Evolutionary conservation across 2,797 vertebrate species (phyloP).

Genomic region (Valencia hispanica): DNA sequence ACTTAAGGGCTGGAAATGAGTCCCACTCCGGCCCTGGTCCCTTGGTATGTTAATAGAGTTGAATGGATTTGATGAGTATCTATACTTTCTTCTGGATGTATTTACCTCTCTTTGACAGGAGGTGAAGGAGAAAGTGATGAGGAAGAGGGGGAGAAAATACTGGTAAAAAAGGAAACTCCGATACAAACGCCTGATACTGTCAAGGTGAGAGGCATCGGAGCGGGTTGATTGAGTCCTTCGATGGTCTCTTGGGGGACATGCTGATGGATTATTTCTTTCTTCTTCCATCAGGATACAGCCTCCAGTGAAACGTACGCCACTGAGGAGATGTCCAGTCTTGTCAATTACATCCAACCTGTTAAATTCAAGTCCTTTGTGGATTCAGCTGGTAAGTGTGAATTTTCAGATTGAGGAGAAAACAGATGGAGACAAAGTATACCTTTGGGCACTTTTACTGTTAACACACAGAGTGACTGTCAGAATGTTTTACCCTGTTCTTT

Average conservation of each 20-base stretch:
- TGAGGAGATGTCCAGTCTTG: conserved; percentile 92
- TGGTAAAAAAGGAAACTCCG: conserved; percentile 87
- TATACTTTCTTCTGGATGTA: not conserved
- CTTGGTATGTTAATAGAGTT: not conserved
- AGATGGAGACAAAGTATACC: not conserved
- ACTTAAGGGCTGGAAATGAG: no score
- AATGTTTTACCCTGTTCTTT: no score
- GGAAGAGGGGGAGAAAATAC: conserved; percentile 86
- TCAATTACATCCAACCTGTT: conserved; percentile 92
- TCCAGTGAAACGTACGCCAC: conserved; percentile 91
- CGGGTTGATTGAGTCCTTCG: not conserved
- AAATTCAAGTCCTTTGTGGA: conserved; percentile 91
- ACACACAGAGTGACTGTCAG: not conserved
- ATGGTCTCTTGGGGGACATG: conserved; percentile 11
- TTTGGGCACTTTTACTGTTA: not conserved
- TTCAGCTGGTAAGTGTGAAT: conserved; percentile 83
- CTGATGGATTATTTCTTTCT: conserved; percentile 33
- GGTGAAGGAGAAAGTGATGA: conserved; percentile 88
- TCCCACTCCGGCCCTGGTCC: no score
- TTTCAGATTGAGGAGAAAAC: not conserved
- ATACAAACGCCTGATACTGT: conserved; percentile 85
- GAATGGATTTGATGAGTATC: not conserved
- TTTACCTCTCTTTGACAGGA: conserved; percentile 63
- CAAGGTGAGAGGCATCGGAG: conserved; percentile 76
- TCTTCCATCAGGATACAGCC: conserved; percentile 85